Percentiles rank a stretch among this genome's conserved stretches.
Conservation (phyloP, 2,113 vertebrate genomes). For the Nothocercus nigrocapillus region DNA sequence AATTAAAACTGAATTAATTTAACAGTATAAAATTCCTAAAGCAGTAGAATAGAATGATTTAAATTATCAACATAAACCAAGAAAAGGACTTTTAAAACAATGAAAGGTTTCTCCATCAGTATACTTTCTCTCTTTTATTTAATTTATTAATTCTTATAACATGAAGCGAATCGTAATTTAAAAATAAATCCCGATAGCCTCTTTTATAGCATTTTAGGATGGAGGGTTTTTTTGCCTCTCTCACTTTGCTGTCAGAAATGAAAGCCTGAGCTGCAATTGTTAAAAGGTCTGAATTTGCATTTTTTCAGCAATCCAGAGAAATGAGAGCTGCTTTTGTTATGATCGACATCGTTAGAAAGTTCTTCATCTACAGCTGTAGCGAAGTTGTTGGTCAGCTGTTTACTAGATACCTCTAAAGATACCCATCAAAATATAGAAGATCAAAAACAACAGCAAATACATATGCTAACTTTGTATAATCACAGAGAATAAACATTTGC, state of each 20-base stretch:
- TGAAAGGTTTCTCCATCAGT: background rate
- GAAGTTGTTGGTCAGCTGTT: constrained; percentile 30
- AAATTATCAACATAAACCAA: constrained; percentile 5
- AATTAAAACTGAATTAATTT: constrained; percentile 41
- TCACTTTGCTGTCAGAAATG: constrained; percentile 38
- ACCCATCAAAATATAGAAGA: background rate
- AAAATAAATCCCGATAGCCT: background rate
- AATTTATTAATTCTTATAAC: background rate
- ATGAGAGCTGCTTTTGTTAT: constrained; percentile 39
- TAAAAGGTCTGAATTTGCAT: constrained; percentile 69
- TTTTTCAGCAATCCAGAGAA: constrained; percentile 52
- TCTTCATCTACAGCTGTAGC: background rate
- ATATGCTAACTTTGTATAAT: background rate
- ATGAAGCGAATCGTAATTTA: background rate
- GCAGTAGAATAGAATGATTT: background rate
- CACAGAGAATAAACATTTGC: background rate
- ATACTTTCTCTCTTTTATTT: background rate
- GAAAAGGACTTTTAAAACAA: background rate
- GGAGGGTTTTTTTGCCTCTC: background rate
- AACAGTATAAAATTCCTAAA: background rate
- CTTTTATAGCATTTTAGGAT: constrained; percentile 25
- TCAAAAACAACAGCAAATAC: constrained; percentile 10
- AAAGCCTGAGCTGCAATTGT: constrained; percentile 49
- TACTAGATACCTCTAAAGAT: background rate
- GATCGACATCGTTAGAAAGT: background rate